These are phyloP conservation scores for Martes flavigula DNA, from an alignment of 2,797 vertebrate species.

Conservation along the genomic window DNA sequence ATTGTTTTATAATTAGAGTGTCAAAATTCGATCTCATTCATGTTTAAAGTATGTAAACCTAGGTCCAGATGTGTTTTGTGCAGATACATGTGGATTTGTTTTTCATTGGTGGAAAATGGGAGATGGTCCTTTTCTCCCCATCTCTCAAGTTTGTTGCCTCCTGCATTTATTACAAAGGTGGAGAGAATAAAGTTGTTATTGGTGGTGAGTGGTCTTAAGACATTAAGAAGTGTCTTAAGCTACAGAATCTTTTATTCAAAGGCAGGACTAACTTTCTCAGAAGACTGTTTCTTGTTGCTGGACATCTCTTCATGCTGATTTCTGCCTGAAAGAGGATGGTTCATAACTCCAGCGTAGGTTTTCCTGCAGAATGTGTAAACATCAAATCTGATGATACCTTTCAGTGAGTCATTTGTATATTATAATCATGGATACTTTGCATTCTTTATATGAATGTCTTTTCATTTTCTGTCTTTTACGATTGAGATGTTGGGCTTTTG, in stretches of 20 bases:
- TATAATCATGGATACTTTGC: background rate
- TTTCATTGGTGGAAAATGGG: slow-evolving; percentile 9
- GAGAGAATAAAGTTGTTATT: background rate
- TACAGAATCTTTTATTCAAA: slow-evolving; percentile 42
- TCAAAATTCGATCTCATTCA: background rate
- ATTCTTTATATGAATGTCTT: background rate
- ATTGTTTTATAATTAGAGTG: background rate
- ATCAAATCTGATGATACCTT: background rate
- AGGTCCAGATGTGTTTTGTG: background rate
- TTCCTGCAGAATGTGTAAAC: background rate
- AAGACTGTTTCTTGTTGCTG: background rate
- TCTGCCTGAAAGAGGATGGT: background rate
- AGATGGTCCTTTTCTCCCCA: background rate
- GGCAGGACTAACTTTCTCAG: background rate
- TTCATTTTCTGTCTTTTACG: background rate
- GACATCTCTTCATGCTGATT: background rate
- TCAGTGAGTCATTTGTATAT: background rate
- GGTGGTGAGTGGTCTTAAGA: background rate
- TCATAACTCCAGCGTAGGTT: background rate
- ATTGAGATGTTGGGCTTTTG: background rate
- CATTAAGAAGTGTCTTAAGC: background rate
- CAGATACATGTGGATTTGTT: background rate
- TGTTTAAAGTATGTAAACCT: background rate
- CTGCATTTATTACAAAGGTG: background rate
- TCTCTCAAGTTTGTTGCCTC: background rate